phyloP scores from a whole-genome alignment of 2,113 vertebrate species.

The Pelvicachromis taeniatus region DNA sequence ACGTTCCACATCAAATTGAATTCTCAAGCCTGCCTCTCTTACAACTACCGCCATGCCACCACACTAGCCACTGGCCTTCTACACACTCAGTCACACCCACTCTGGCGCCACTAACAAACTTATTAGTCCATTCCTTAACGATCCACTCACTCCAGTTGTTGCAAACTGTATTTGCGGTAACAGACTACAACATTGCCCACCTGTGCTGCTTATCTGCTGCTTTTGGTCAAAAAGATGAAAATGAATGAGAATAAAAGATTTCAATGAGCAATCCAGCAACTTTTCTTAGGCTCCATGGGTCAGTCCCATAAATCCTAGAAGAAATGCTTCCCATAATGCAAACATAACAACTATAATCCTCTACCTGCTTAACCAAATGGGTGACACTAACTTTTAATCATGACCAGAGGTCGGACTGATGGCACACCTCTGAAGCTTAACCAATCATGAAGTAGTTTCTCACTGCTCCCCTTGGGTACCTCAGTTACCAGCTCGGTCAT shows the following conservation, averaged over 20 bases:
- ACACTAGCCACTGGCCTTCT: background rate
- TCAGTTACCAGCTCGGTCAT: conserved; percentile 7
- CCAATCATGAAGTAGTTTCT: background rate
- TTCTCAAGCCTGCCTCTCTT: background rate
- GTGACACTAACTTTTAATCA: background rate
- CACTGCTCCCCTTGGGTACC: background rate
- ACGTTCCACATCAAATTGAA: background rate
- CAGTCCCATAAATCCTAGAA: background rate
- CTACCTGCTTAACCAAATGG: background rate
- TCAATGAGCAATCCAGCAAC: background rate
- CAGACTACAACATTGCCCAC: background rate
- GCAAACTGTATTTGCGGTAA: background rate
- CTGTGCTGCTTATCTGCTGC: background rate
- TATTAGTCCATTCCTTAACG: background rate
- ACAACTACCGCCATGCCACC: background rate
- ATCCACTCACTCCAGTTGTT: background rate
- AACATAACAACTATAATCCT: background rate
- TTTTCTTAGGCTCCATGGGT: background rate
- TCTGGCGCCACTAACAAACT: background rate
- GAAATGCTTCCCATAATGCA: background rate
- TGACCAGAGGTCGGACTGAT: background rate
- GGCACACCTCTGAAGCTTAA: background rate
- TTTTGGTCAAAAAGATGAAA: background rate
- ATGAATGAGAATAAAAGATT: background rate
- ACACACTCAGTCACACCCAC: background rate